These are phyloP conservation scores for Channa striata DNA, from an alignment of 2,797 vertebrate genomes.

Conservation along the genomic window DNA sequence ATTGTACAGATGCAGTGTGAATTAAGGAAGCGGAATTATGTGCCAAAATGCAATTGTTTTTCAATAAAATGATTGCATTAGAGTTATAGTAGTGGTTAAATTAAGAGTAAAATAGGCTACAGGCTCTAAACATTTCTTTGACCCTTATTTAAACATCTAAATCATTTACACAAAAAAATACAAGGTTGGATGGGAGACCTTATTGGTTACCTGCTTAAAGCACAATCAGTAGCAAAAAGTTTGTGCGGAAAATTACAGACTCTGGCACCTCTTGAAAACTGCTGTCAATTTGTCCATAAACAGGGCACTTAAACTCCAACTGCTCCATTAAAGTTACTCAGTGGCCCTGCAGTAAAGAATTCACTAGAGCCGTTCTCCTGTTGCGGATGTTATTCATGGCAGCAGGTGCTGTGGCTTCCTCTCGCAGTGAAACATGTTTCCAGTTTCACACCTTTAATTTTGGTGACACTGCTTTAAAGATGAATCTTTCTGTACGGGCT, in stretches of 20 bases:
- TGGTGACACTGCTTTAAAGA: background rate
- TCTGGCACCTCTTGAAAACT: slow-evolving; percentile 41
- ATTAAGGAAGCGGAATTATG: background rate
- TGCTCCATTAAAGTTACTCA: slow-evolving; percentile 53
- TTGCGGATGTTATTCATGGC: slow-evolving; percentile 3
- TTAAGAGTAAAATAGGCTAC: background rate
- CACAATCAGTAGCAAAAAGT: slow-evolving; percentile 25
- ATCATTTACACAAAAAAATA: slow-evolving; percentile 20
- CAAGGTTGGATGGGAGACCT: slow-evolving; percentile 9
- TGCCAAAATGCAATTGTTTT: background rate
- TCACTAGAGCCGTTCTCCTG: background rate
- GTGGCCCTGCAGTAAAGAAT: slow-evolving; percentile 31
- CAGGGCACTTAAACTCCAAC: slow-evolving; percentile 50
- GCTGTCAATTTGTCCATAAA: slow-evolving; percentile 57
- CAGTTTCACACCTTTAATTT: slow-evolving; percentile 11
- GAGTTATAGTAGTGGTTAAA: no score
- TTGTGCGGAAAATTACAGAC: slow-evolving; percentile 24
- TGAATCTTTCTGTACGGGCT: background rate
- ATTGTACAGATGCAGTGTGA: background rate
- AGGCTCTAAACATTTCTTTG: background rate
- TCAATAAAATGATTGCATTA: no score
- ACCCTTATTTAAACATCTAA: slow-evolving; percentile 7
- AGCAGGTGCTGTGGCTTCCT: background rate
- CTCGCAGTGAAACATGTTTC: background rate
- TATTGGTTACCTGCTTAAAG: slow-evolving; percentile 30